phyloP scores from a whole-genome alignment of 2,797 vertebrate species.

The Enteromius treurensis region DNA sequence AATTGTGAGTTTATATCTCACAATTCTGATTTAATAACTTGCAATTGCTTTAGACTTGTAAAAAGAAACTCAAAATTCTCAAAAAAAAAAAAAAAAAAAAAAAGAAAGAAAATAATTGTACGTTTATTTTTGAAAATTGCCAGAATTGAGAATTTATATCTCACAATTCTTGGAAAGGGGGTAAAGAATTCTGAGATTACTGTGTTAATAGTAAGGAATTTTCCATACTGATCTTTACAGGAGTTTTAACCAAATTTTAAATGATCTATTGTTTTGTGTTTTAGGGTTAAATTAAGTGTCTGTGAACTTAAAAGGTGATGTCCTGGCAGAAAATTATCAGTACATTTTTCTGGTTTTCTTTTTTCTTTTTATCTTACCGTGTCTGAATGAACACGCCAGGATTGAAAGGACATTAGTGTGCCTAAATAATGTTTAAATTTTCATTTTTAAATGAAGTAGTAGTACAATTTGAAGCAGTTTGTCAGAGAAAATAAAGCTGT shows the following conservation, averaged over 20 bases:
- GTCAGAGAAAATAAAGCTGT: slow-evolving; percentile 24
- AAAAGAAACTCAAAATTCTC: too few relatives aligned
- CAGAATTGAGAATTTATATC: too few relatives aligned
- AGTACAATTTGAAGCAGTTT: neutral
- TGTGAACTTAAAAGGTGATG: neutral
- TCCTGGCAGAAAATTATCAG: neutral
- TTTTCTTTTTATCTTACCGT: neutral
- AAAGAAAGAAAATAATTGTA: too few relatives aligned
- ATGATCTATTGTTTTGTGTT: neutral
- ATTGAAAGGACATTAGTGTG: neutral
- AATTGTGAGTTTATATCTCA: too few relatives aligned
- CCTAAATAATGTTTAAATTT: neutral
- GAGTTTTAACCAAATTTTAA: neutral
- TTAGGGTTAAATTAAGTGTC: neutral
- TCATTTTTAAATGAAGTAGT: neutral
- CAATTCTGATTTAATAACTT: too few relatives aligned
- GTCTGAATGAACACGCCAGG: neutral
- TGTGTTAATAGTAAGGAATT: neutral
- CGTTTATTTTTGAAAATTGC: too few relatives aligned
- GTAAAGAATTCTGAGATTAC: neutral
- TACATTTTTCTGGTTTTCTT: neutral
- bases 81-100: too few relatives aligned
- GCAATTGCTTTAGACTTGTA: too few relatives aligned
- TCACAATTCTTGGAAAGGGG: too few relatives aligned
- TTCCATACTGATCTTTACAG: neutral